These are phyloP conservation scores for Monomorium pharaonis DNA, from an alignment of 1,140 invertebrate genomes.

Conservation along the genomic window DNA sequence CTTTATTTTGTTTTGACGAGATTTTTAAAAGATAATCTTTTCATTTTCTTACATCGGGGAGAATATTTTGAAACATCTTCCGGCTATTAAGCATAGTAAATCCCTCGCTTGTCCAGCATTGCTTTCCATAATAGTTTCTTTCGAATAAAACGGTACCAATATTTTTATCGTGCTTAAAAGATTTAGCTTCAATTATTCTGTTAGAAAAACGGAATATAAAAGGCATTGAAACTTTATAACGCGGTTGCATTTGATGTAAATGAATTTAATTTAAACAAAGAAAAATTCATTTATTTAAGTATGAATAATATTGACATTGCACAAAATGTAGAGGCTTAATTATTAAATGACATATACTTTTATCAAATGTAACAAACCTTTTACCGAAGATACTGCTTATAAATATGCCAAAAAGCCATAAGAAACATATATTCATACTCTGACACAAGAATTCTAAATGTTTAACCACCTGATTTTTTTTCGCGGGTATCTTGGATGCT, in stretches of 20 bases:
- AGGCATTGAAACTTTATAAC: neutral
- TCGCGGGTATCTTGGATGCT: slow-evolving; percentile 50
- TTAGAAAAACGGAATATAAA: neutral
- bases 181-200: slow-evolving; percentile 53
- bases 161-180: slow-evolving; percentile 68
- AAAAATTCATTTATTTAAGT: neutral
- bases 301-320: neutral
- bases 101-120: slow-evolving; percentile 79
- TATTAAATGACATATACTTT: neutral
- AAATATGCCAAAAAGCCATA: slow-evolving; percentile 66
- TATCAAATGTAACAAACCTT: slow-evolving; percentile 43
- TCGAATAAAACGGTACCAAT: slow-evolving; percentile 80
- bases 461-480: slow-evolving; percentile 50
- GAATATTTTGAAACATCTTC: slow-evolving; percentile 78
- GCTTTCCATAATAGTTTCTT: slow-evolving; percentile 68
- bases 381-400: slow-evolving; percentile 38
- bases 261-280: neutral
- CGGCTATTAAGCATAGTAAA: slow-evolving; percentile 75
- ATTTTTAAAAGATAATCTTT: neutral
- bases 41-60: slow-evolving; percentile 74
- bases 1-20: neutral
- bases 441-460: slow-evolving; percentile 41
- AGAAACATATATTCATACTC: slow-evolving; percentile 75
- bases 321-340: neutral
- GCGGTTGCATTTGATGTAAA: neutral